Percentiles rank a stretch among this genome's conserved stretches.
phyloP scores from a whole-genome alignment of 2,888 invertebrate species.

The Mellilla xanthometata region DNA sequence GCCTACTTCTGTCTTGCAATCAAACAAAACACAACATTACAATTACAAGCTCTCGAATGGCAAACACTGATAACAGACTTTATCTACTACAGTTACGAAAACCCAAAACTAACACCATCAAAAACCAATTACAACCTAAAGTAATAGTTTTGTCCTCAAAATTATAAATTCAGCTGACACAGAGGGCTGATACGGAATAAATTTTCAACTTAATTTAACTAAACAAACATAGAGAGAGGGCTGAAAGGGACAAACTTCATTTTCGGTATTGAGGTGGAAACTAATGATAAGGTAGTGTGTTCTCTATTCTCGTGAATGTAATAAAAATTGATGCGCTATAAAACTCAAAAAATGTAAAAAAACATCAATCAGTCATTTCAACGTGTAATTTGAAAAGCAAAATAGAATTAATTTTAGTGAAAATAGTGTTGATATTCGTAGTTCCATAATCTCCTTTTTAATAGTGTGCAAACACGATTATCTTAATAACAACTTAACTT shows the following conservation, averaged over 20 bases:
- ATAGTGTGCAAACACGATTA: too few species aligned
- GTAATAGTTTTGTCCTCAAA: slow-evolving; percentile 68
- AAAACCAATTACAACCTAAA: slow-evolving; percentile 59
- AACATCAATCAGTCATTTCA: too few species aligned
- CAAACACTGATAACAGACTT: slow-evolving; percentile 22
- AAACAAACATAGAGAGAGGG: slow-evolving; percentile 74
- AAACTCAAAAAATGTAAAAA: too few species aligned
- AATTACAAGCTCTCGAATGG: slow-evolving; percentile 3
- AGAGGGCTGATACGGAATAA: slow-evolving; percentile 76
- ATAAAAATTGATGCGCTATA: too few species aligned
- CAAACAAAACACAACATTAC: too few species aligned
- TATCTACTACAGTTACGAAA: slow-evolving; percentile 28
- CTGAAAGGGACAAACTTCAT: slow-evolving; percentile 72
- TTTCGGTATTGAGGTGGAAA: slow-evolving; percentile 75
- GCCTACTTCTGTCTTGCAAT: too few species aligned
- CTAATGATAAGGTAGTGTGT: slow-evolving; percentile 74
- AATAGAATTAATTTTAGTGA: too few species aligned
- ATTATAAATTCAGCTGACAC: slow-evolving; percentile 79
- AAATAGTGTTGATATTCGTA: too few species aligned
- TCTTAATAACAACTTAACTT: too few species aligned
- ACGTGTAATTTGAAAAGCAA: too few species aligned
- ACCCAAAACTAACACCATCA: slow-evolving; percentile 50
- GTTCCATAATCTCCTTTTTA: too few species aligned
- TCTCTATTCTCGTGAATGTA: slow-evolving; percentile 22
- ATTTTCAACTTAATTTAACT: slow-evolving; percentile 83